A percentile compares a stretch with the other conserved stretches of the same genome.
Evolutionary conservation across 2,113 vertebrate genomes (phyloP).

Genomic region (Tragulus kanchil): DNA sequence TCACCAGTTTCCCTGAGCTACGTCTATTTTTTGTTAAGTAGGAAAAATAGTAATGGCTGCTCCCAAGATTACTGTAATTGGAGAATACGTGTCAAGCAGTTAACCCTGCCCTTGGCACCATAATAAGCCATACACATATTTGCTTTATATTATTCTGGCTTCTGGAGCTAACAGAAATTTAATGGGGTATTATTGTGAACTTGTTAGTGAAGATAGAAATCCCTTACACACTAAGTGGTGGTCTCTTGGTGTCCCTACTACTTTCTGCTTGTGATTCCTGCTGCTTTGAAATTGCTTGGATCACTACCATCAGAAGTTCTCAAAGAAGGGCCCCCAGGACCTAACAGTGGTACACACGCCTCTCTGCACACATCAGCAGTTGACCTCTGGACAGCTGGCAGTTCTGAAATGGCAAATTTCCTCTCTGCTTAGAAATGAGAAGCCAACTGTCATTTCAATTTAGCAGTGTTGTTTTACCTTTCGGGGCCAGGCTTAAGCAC

Average conservation of each 20-base stretch:
- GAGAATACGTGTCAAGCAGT: background rate
- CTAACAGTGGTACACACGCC: background rate
- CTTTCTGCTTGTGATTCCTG: conserved; percentile 9
- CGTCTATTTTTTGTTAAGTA: no score
- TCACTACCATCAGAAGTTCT: background rate
- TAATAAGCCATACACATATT: background rate
- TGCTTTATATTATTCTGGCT: background rate
- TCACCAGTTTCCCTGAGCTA: no score
- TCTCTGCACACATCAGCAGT: background rate
- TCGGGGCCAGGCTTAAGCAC: background rate
- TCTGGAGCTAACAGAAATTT: background rate
- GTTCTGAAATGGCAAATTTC: background rate
- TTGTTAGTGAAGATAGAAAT: conserved; percentile 36
- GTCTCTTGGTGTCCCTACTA: background rate
- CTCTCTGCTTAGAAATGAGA: conserved; percentile 40
- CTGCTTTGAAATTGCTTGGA: conserved; percentile 27
- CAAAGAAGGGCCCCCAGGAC: background rate
- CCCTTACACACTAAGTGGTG: background rate
- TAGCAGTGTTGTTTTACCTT: background rate
- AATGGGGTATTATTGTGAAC: background rate
- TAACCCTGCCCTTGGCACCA: background rate
- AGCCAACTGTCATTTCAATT: background rate
- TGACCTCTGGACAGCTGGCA: background rate
- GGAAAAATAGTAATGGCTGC: background rate
- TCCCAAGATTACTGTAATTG: background rate